phyloP scores from a whole-genome alignment of 2,113 vertebrate genomes.

The Leiothrix lutea region DNA sequence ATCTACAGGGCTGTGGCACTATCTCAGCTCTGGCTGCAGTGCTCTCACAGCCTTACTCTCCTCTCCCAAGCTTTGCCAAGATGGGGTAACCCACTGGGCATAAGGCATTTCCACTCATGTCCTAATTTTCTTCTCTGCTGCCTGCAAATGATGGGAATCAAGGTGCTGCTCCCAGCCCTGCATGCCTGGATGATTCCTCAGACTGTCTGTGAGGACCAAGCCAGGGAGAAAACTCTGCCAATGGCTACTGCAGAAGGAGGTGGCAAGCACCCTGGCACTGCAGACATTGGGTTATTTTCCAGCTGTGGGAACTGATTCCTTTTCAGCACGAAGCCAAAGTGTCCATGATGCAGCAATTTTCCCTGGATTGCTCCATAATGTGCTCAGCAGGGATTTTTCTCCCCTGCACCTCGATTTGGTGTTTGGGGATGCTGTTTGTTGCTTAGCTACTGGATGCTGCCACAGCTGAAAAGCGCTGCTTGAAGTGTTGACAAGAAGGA shows the following conservation, averaged over 20 bases:
- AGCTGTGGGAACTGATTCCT: neutral
- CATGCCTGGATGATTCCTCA: neutral
- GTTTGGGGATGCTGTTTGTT: conserved; percentile 61
- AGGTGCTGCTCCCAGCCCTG: neutral
- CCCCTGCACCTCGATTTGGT: conserved; percentile 36
- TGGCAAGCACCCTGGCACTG: neutral
- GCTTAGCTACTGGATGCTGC: conserved; percentile 43
- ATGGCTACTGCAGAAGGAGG: neutral
- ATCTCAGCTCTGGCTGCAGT: neutral
- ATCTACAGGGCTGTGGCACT: neutral
- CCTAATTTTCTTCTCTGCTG: neutral
- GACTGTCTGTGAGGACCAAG: neutral
- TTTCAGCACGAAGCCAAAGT: neutral
- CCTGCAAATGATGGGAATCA: neutral
- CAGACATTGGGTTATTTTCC: neutral
- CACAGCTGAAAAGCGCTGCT: neutral
- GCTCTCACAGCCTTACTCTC: neutral
- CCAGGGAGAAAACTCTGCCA: neutral
- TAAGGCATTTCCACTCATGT: neutral
- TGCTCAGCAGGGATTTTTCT: neutral
- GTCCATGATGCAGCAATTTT: conserved; percentile 11
- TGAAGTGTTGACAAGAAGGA: neutral
- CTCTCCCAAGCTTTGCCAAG: neutral
- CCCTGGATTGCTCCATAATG: conserved; percentile 1
- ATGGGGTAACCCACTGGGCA: neutral